Evolutionary conservation across 64 coral and sea anemone genomes (phyloP).

Genomic region (Stichodactyla helianthus): DNA sequence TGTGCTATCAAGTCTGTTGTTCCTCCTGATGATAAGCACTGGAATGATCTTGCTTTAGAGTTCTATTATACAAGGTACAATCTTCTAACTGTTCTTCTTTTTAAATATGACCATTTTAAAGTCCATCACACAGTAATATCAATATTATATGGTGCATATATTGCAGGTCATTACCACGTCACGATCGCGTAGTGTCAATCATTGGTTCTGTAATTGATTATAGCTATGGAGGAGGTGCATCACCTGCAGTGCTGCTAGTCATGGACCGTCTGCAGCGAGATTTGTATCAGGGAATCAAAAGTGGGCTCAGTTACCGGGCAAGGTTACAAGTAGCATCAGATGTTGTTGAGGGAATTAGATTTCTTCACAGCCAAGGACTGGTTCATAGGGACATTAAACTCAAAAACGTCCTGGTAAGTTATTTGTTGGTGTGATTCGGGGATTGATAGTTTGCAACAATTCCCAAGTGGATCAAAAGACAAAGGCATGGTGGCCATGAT

Average conservation of each 20-base stretch:
- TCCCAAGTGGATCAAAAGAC: no score
- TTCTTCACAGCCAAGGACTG: constrained; percentile 94
- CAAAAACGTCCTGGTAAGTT: constrained; percentile 91
- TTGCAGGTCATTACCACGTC: constrained; percentile 71
- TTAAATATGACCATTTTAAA: no score
- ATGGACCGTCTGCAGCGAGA: constrained; percentile 93
- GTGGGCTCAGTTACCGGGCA: constrained; percentile 69
- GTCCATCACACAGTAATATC: not conserved
- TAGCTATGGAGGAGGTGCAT: constrained; percentile 79
- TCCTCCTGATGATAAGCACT: constrained; percentile 99
- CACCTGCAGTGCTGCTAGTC: constrained; percentile 85
- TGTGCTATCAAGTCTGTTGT: constrained; percentile 99
- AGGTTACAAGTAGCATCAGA: constrained; percentile 83
- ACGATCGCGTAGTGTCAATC: constrained; percentile 79
- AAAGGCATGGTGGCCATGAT: no score
- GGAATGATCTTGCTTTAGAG: constrained; percentile 97
- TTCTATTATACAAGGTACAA: constrained; percentile 90
- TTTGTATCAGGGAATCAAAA: constrained; percentile 94
- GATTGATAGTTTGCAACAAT: no score
- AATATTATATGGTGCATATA: not conserved
- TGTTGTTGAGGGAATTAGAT: constrained; percentile 92
- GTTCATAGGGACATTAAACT: constrained; percentile 96
- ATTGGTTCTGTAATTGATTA: constrained; percentile 97
- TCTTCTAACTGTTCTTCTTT: not conserved
- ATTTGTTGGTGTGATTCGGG: not conserved